Evolutionary conservation across 2,888 invertebrate species (phyloP), one percentile per base, ranked within the genome.

Genomic region (Blomia tropicalis): DNA sequence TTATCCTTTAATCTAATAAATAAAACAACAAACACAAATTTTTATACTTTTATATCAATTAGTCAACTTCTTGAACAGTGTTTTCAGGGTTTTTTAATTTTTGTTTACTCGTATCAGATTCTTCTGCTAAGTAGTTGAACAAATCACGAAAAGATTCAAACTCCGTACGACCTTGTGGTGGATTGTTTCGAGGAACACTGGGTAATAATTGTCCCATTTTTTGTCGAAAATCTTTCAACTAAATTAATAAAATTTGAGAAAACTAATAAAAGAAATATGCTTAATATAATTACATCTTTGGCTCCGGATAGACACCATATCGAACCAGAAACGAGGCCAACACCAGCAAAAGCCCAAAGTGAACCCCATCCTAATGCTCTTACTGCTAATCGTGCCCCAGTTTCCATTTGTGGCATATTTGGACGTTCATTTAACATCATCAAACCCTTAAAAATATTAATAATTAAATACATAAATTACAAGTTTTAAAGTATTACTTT

Each of bases 291-390:
- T 47, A 47, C 51, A 47, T 47, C 51, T 25, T 27, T 47, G 51
- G 51, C 51, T 22, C 51, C 51, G 23, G 22, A 7, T 11, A 19
- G 32, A 75, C 90, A 91, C 87, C 89, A 92, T 64, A 89, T 79
- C 14, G 83, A 81, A 74, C 83, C 88, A 72, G 84, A 87, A 60
- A 92, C 73, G 58, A 84, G 73, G 7, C 87, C 81, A 62, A 89
- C 87, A 0, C 91, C 91, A 36, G 84, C 77, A n/a, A 89, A 76
- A 0, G 92, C 88, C 75, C 86, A 90, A 0, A 90, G 67, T 0
- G 87, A 84, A 2, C 90, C 92, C 84, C 87, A 85, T 5, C 84
- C 85, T 0, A 93, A 77, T 0, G 93, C 93, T 71, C 87, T 79
- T 60, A 86, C 67, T 0, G 92, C 92, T 63, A 92, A 76, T 51